These are phyloP conservation scores for Eulemur rubriventer DNA, from an alignment of 2,797 vertebrate genomes.

Conservation along the genomic window DNA sequence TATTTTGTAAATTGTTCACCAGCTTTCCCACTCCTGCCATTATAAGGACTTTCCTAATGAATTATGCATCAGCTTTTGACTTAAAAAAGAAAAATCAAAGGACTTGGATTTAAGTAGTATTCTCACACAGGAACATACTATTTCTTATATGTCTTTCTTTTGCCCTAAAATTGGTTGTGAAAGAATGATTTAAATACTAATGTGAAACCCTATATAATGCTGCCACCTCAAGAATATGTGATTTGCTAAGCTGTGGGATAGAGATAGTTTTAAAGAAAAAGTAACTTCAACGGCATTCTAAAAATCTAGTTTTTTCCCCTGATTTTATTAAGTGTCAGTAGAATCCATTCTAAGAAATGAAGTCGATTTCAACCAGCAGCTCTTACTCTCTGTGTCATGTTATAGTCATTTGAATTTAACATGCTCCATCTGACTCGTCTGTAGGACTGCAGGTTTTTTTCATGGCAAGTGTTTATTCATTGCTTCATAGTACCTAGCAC, in stretches of 20 bases:
- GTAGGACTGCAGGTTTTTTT: neutral
- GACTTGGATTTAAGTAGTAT: constrained; percentile 63
- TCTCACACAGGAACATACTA: constrained; percentile 60
- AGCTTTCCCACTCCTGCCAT: constrained; percentile 57
- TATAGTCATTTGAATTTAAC: neutral
- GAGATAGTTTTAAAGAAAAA: constrained; percentile 51
- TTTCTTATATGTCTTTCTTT: constrained; percentile 46
- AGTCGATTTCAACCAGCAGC: neutral
- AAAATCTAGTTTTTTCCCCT: neutral
- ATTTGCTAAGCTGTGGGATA: constrained; percentile 24
- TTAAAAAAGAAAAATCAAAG: constrained; percentile 77
- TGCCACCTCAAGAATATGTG: constrained; percentile 45
- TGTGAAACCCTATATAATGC: constrained; percentile 48
- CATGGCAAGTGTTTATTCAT: neutral
- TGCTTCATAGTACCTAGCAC: neutral
- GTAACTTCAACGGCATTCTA: constrained; percentile 23
- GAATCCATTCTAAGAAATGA: constrained; percentile 49
- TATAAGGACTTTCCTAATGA: constrained; percentile 64
- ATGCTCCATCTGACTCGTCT: neutral
- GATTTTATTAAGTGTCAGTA: constrained; percentile 1
- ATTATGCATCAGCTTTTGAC: constrained; percentile 76
- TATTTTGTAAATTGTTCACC: constrained; percentile 67
- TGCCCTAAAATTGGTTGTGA: constrained; percentile 38
- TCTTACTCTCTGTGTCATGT: neutral
- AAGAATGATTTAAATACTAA: constrained; percentile 66